Evolutionary conservation across 2,888 invertebrate species (phyloP), one percentile per base, ranked within the genome.

Genomic region (Mechanitis mazaeus): DNA sequence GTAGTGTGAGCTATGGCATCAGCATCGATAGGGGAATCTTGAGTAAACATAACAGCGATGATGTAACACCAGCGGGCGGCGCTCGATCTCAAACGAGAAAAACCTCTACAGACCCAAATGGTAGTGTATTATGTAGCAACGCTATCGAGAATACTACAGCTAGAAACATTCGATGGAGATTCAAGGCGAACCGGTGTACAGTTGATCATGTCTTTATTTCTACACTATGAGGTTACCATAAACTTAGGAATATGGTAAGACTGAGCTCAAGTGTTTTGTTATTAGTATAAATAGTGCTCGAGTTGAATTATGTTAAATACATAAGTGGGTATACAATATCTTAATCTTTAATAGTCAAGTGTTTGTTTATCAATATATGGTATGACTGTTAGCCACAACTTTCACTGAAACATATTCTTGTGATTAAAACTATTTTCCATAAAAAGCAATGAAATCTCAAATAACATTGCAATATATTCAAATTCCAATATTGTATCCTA

Each of bases 171-270:
- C 56, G 50, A 59, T 57, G 60, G 62, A 31, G 75, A 72, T 73
- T 80, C 84, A 87, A 87, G 86, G 86, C 80, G 75, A 80, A 84
- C 84, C 75, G 79, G 80, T 82, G 78, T 74, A 74, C 71, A 78
- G 76, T 77, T 73, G 76, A 20, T 76, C 75, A 70, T 66, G 71
- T 75, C 71, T 74, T 75, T 75, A 73, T 76, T 72, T 75, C 73
- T 70, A 57, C 47, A 58, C 45, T 55, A 60, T 33, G 47, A 57
- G 45, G 20, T 55, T 47, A 55, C 54, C 42, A 28, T 58, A 54
- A 31, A 59, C 47, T 45, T 50, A 50, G 31, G 7, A 54, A 20
- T 20, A 28, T 7, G 7, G 1, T 50, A 50, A 3, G 31, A 31
- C 20, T 47, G 20, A 31, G 11, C 31, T 31, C 0, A 28, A 6